These are phyloP conservation scores for Pecten maximus DNA, from an alignment of 2,888 invertebrate species.

Conservation along the genomic window DNA sequence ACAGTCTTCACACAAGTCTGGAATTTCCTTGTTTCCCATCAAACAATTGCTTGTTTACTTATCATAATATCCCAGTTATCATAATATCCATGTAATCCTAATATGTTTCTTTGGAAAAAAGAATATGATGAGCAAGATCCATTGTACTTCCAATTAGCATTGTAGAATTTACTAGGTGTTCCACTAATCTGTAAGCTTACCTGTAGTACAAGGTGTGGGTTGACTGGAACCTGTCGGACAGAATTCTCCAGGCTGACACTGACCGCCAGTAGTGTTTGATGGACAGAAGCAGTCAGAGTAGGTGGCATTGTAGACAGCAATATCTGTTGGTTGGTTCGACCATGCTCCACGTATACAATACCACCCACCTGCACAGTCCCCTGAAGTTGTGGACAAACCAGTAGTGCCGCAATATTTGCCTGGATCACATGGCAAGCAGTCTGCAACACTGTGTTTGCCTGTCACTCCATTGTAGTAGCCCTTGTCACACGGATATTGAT, in stretches of 20 bases:
- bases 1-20: too few relatives aligned
- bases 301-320: constrained; percentile 70
- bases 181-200: too few relatives aligned
- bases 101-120: too few relatives aligned
- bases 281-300: constrained; percentile 74
- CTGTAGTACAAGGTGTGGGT: constrained; percentile 75
- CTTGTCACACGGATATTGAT: constrained; percentile 74
- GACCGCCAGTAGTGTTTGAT: constrained; percentile 76
- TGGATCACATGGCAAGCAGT: constrained; percentile 78
- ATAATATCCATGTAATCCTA: too few relatives aligned
- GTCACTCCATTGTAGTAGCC: constrained; percentile 76
- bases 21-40: too few relatives aligned
- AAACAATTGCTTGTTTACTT: too few relatives aligned
- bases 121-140: too few relatives aligned
- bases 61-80: too few relatives aligned
- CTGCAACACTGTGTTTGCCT: constrained; percentile 67
- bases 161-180: background rate
- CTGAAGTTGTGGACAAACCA: constrained; percentile 70
- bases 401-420: constrained; percentile 76
- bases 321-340: constrained; percentile 74
- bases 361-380: constrained; percentile 77
- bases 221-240: constrained; percentile 78
- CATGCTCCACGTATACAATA: constrained; percentile 79
- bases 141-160: background rate
- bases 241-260: constrained; percentile 76